Conservation (phyloP, 2,113 vertebrate species). For the Cyanistes caeruleus region DNA sequence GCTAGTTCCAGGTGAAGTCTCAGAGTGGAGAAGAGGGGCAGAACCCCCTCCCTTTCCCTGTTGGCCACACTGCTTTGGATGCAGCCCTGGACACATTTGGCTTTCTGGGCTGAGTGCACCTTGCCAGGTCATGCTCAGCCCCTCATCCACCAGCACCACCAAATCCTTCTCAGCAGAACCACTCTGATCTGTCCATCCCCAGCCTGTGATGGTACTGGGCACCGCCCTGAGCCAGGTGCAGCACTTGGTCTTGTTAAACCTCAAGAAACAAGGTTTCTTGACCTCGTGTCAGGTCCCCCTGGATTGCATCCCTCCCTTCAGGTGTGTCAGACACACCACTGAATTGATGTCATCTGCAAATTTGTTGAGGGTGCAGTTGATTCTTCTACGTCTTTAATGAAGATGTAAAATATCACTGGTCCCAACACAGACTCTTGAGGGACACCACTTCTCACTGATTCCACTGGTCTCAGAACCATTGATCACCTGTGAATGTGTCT, state of each 20-base stretch:
- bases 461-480: background rate
- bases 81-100: fast-evolving
- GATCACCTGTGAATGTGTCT: background rate
- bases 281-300: background rate
- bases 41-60: background rate
- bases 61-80: fast-evolving
- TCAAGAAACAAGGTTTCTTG: no score
- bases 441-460: background rate
- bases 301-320: background rate
- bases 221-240: background rate
- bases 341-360: background rate
- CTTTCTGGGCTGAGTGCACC: fast-evolving
- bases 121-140: background rate
- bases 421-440: background rate
- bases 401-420: background rate
- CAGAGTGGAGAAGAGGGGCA: background rate
- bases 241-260: background rate
- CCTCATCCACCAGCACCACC: background rate
- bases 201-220: no score
- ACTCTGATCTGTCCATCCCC: background rate
- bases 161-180: no score
- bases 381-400: background rate
- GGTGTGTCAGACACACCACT: background rate
- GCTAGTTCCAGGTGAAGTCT: background rate
- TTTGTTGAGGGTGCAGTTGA: background rate